Evolutionary conservation across 92 coral and sea anemone genomes (phyloP), one percentile per base, ranked within the genome.

Genomic region (Porites evermanni): DNA sequence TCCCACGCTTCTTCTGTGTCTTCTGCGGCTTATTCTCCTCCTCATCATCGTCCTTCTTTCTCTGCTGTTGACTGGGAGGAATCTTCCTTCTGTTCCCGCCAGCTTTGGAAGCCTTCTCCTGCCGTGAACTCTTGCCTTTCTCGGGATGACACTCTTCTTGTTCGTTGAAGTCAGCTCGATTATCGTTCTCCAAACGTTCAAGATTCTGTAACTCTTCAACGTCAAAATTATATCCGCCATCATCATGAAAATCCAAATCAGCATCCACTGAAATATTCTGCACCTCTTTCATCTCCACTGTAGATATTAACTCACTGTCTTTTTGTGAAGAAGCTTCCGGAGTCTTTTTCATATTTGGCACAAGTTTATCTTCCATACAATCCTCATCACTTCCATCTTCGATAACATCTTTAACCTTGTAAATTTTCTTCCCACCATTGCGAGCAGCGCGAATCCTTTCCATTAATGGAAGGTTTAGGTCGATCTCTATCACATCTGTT

Each of bases 141-240:
- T 73, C 24, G 6, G 73, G 74, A 73, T 61, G 53, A 65, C 88
- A 8, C 13, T 38, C 56, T 21, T 23, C 80, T 5, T 58, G 73
- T 38, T 78, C 76, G 47, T 61, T 78, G 56, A 67, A 84, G 79
- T 73, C 61, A n/a, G 65, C 75, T 75, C 63, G 53, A 7, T 81
- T 84, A 53, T 64, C 83, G n/a, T 77, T 87, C 65, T 84, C 74
- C 19, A 82, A 26, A 60, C 79, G 75, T 8, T 74, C 95, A 79
- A 84, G 59, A 32, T 60, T 69, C 74, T 91, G 77, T 23, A 77
- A 88, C 70, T 93, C 96, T 7, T 88, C 92, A 14, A 88, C 86
- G 66, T 97, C 97, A 72, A 96, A 93, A 87, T 95, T 97, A 54
- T 81, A 97, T 8, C 99, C 99, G 8, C 99, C 99, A 69, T 95